Conservation (phyloP, 1,140 invertebrate species). For the Stegodyphus mimosarum region DNA sequence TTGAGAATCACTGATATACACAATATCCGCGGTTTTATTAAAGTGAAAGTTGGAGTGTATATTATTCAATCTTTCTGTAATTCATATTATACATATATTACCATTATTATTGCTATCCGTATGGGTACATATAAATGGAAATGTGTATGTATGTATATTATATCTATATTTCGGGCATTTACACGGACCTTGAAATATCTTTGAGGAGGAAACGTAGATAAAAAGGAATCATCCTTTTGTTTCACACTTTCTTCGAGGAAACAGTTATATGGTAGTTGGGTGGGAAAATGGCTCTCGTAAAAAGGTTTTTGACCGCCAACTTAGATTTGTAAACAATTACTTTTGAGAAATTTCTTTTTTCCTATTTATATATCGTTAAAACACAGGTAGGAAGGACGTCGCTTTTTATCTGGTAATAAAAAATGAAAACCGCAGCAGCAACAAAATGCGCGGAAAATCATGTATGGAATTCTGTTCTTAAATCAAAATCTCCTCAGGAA, state of each 20-base stretch:
- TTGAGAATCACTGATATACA: too few species aligned
- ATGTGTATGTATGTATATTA: too few species aligned
- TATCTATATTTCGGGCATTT: neutral
- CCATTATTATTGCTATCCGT: too few species aligned
- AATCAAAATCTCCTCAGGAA: too few species aligned
- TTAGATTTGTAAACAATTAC: constrained; percentile 48
- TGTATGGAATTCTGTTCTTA: neutral
- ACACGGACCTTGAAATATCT: neutral
- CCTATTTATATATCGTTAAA: constrained; percentile 21
- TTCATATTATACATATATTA: too few species aligned
- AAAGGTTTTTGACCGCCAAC: constrained; percentile 50
- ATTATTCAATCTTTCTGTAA: too few species aligned
- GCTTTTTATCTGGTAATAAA: neutral
- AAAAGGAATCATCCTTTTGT: constrained; percentile 45
- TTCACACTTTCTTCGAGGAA: constrained; percentile 40
- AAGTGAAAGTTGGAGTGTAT: too few species aligned
- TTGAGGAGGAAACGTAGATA: neutral
- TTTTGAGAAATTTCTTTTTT: constrained; percentile 2
- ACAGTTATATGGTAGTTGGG: constrained; percentile 50
- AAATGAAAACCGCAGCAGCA: neutral
- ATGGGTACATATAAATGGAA: too few species aligned
- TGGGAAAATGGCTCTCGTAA: constrained; percentile 44
- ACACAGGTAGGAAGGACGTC: too few species aligned
- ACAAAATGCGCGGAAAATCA: neutral
- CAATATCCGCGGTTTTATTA: too few species aligned